A percentile compares a stretch with the other conserved stretches of the same genome.
Evolutionary conservation across 2,888 invertebrate genomes (phyloP).

Genomic region (Anaspis maculata): DNA sequence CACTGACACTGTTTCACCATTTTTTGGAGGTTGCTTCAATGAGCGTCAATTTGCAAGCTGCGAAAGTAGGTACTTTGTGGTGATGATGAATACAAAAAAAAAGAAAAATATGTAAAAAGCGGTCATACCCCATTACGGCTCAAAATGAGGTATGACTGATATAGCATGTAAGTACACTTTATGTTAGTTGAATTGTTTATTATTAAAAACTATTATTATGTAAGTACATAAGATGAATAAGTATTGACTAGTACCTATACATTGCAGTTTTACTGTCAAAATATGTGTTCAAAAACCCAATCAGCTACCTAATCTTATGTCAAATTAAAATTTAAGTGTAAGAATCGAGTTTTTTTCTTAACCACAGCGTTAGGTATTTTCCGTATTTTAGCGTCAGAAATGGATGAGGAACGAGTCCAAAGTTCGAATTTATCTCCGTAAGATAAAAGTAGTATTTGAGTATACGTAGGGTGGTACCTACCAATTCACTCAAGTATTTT

Average conservation of each 20-base stretch:
- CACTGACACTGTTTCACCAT: slow-evolving; percentile 13
- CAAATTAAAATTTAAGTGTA: slow-evolving; percentile 39
- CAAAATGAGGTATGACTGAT: slow-evolving; percentile 33
- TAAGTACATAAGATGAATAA: slow-evolving; percentile 32
- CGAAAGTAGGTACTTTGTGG: slow-evolving; percentile 3
- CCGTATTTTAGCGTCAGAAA: too few species aligned
- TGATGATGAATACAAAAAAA: slow-evolving; percentile 5
- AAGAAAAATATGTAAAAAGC: slow-evolving; percentile 4
- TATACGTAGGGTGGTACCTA: too few species aligned
- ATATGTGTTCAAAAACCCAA: slow-evolving; percentile 45
- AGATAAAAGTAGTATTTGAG: too few species aligned
- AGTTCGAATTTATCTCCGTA: too few species aligned
- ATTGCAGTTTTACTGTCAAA: slow-evolving; percentile 41
- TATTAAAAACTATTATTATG: slow-evolving; percentile 20
- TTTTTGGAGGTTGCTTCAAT: slow-evolving; percentile 17
- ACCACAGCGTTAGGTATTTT: too few species aligned
- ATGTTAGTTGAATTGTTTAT: slow-evolving; percentile 26
- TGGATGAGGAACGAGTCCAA: too few species aligned
- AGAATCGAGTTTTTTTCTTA: slow-evolving; percentile 14
- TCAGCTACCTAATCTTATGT: slow-evolving; percentile 43
- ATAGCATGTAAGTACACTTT: slow-evolving; percentile 22
- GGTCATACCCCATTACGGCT: slow-evolving; percentile 34
- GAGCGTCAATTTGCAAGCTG: slow-evolving; percentile 3
- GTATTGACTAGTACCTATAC: slow-evolving; percentile 41
- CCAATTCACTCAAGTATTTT: too few species aligned